These are phyloP conservation scores for Dicranocentrus wangi DNA, from an alignment of 2,888 invertebrate genomes.

Conservation along the genomic window DNA sequence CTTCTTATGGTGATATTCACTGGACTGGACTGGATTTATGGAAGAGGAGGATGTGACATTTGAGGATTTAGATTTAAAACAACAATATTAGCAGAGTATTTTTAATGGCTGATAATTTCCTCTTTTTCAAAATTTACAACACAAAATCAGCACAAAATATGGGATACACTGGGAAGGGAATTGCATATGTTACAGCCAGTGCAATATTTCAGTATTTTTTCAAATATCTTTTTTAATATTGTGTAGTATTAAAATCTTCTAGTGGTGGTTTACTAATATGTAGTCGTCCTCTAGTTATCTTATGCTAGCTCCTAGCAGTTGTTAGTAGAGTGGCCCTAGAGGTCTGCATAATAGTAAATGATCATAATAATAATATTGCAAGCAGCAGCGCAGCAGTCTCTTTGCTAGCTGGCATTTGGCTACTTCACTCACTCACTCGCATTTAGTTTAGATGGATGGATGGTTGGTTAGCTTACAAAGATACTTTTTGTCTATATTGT, in stretches of 20 bases:
- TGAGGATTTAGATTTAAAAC: no score
- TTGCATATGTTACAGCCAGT: constrained; percentile 20
- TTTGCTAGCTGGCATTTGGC: constrained; percentile 24
- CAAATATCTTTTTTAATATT: neutral
- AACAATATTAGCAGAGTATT: no score
- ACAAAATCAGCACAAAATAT: neutral
- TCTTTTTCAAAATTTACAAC: no score
- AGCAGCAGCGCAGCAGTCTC: constrained; percentile 26
- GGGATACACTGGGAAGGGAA: neutral
- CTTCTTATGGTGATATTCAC: no score
- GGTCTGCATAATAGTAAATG: constrained; percentile 38
- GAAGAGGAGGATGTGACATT: no score
- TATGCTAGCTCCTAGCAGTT: constrained; percentile 44
- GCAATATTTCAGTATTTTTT: constrained; percentile 5
- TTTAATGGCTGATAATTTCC: no score
- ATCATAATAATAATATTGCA: constrained; percentile 45
- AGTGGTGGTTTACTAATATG: constrained; percentile 13
- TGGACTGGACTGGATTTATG: no score
- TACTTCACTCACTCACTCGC: constrained; percentile 19
- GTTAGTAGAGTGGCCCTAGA: constrained; percentile 31
- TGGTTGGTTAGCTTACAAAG: neutral
- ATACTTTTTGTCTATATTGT: constrained; percentile 44
- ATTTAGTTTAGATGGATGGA: neutral
- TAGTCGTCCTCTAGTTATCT: constrained; percentile 73
- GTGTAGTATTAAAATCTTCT: constrained; percentile 10